Percentiles rank a stretch among this genome's conserved stretches.
These are phyloP conservation scores for Acanthis flammea DNA, from an alignment of 2,797 vertebrate genomes.

Conservation along the genomic window DNA sequence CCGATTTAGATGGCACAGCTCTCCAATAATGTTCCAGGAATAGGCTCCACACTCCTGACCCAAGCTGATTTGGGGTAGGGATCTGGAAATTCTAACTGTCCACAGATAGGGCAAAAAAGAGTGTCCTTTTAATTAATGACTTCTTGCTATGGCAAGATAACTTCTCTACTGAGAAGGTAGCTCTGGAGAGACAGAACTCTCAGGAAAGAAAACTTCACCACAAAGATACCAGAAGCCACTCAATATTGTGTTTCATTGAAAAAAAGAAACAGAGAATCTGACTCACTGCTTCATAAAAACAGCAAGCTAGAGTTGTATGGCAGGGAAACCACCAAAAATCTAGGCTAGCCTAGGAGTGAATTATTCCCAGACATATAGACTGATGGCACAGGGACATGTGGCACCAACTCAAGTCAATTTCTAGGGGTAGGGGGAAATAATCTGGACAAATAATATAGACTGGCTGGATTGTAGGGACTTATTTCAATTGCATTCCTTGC, in stretches of 20 bases:
- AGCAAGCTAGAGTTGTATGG: background rate
- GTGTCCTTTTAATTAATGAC: background rate
- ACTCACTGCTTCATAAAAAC: conserved; percentile 5
- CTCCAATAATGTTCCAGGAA: background rate
- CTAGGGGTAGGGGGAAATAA: background rate
- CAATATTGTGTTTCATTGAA: background rate
- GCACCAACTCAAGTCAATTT: background rate
- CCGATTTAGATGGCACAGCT: fast-evolving
- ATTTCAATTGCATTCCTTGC: background rate
- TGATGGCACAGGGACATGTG: background rate
- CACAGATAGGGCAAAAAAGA: background rate
- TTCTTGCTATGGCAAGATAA: background rate
- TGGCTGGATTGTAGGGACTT: background rate
- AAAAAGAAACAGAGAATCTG: background rate
- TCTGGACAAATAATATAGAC: background rate
- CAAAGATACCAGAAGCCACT: background rate
- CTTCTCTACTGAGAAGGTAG: background rate
- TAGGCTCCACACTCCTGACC: background rate
- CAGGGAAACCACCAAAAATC: background rate
- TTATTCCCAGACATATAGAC: background rate
- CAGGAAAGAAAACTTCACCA: background rate
- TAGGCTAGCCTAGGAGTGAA: background rate
- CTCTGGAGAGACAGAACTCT: background rate
- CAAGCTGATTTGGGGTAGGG: background rate
- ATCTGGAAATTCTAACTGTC: background rate